Evolutionary conservation across 2,797 vertebrate genomes (phyloP), one percentile per base, ranked within the genome.

Genomic region (Cryptoprocta ferox): DNA sequence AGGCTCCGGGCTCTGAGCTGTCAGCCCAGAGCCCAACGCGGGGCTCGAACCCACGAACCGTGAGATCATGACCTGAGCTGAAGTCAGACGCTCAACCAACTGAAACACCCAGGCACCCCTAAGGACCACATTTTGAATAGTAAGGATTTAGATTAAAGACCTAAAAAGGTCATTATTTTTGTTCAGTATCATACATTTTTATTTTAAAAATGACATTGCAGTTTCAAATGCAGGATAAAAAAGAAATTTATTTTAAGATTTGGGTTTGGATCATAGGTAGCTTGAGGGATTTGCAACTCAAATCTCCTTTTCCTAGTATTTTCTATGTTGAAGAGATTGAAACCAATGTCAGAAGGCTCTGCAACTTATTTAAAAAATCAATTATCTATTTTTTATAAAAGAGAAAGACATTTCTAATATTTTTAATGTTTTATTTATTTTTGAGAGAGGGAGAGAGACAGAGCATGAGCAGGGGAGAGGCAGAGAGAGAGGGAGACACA

Each of bases 341-440:
- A 96, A 89, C 13, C 30, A 35, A 76, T 76, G 39, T 73, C 39
- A 75, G 66, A 24, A 92, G 39, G 35, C 66, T 80, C 35, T 91
- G 61, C 26, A 81, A 93, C 35, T 53, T 76, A 78, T n/a, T 81
- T 81, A 73, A 71, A 94, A 73, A 94, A 63, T 73, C 56, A 73
- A 59, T 61, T 8, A 59, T 89, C 45, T 56, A 56, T 82, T 50
- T 82, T 45, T 70, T 10, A 19, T 50, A 56, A 59, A 59, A 59
- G 56, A 59, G 56, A 59, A 59, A 59, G 56, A 59, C 19, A 24
- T 59, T 59, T 59, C 56, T 59, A 59, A 24, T 59, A 21, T 59
- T 59, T 59, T 59, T 59, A 59, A 59, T 59, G 56, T 59, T 59
- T 59, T 59, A 59, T 59, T 59, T 59, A 59, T 59, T 59, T 59